Evolutionary conservation across 2,797 vertebrate genomes (phyloP).

Genomic region (Cyclopterus lumpus): DNA sequence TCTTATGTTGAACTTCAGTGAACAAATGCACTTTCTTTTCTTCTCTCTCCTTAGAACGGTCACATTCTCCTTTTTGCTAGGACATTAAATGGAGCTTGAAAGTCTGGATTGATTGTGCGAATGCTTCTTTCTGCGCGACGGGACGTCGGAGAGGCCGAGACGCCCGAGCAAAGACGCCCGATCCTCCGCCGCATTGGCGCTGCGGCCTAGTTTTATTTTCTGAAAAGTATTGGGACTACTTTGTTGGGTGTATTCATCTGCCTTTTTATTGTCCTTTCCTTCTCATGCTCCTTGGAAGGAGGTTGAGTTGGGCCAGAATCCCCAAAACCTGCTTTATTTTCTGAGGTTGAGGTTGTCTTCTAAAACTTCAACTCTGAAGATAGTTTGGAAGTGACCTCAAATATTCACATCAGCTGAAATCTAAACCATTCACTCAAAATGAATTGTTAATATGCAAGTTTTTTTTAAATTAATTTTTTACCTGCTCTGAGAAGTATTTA

Average conservation of each 20-base stretch:
- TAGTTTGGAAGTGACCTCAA: too few species aligned
- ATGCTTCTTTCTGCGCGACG: conserved; percentile 64
- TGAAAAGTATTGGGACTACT: background rate
- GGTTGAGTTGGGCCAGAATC: background rate
- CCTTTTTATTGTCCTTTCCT: background rate
- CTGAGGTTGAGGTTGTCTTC: too few species aligned
- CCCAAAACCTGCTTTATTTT: too few species aligned
- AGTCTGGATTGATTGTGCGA: conserved; percentile 65
- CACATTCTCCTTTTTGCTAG: conserved; percentile 73
- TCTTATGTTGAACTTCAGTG: conserved; percentile 72
- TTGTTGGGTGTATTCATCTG: background rate
- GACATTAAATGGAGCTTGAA: conserved; percentile 82
- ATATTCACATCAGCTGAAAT: background rate
- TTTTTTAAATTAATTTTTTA: background rate
- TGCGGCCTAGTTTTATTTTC: background rate
- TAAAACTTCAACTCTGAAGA: too few species aligned
- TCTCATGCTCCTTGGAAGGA: background rate
- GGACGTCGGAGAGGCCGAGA: background rate
- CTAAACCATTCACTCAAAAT: background rate
- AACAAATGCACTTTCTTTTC: conserved; percentile 79
- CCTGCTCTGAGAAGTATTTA: background rate
- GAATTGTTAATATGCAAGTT: background rate
- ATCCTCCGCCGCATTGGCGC: too few species aligned
- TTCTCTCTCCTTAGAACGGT: conserved; percentile 73
- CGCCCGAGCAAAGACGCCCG: background rate